Conservation (phyloP, 2,888 invertebrate genomes). For the Dromius quadrimaculatus region DNA sequence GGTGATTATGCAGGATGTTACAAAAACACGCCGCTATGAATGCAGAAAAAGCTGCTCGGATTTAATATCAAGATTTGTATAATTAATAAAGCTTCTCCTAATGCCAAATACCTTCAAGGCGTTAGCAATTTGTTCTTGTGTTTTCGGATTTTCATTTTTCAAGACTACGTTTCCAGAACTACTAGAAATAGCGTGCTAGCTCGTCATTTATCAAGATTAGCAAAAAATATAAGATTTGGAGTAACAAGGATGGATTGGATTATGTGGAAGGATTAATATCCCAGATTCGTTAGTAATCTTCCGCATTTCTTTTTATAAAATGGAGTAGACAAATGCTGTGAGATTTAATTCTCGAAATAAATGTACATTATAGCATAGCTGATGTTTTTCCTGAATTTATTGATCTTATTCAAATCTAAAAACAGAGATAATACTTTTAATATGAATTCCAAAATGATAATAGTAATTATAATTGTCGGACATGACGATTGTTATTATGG, state of each 20-base stretch:
- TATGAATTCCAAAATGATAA: too few species aligned
- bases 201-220: constrained; percentile 48
- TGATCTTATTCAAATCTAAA: too few species aligned
- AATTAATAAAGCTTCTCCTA: constrained; percentile 49
- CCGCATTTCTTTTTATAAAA: constrained; percentile 16
- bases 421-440: too few species aligned
- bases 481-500: too few species aligned
- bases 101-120: constrained; percentile 40
- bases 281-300: background rate
- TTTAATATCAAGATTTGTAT: constrained; percentile 50
- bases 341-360: too few species aligned
- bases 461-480: too few species aligned
- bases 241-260: constrained; percentile 12
- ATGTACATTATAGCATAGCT: too few species aligned
- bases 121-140: constrained; percentile 37
- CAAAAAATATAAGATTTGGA: constrained; percentile 36
- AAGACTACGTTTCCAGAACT: constrained; percentile 10
- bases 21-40: constrained; percentile 37
- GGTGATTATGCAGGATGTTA: constrained; percentile 41
- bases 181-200: constrained; percentile 5
- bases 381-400: too few species aligned
- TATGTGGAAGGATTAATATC: constrained; percentile 13
- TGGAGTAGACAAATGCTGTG: too few species aligned
- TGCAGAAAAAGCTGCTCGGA: constrained; percentile 37
- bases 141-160: constrained; percentile 47